These are phyloP conservation scores for Hemicentrotus pulcherrimus DNA, from an alignment of 35 echinoderm and acorn worm species.

Conservation along the genomic window DNA sequence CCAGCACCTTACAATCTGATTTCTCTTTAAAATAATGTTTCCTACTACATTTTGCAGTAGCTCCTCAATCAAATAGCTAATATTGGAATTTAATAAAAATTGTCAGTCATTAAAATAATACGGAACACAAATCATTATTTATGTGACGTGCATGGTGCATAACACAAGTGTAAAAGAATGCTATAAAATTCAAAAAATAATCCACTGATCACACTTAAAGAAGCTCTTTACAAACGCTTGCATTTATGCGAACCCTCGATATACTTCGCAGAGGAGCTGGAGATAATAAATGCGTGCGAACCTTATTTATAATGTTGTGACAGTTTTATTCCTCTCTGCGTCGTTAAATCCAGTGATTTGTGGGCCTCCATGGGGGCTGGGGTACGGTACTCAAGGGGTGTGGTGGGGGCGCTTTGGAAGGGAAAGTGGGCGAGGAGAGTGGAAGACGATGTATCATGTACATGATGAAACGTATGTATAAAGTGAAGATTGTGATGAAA, in stretches of 20 bases:
- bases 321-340: constrained; percentile 36
- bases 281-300: not conserved
- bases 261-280: not conserved
- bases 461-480: no score
- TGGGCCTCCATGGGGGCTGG: not conserved
- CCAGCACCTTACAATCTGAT: no score
- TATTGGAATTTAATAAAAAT: no score
- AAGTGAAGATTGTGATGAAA: no score
- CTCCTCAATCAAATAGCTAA: no score
- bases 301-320: constrained; percentile 52
- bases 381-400: not conserved
- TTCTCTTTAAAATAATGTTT: no score
- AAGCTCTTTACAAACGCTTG: not conserved
- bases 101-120: no score
- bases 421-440: not conserved
- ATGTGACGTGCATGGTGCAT: not conserved
- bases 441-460: not conserved
- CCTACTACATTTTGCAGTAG: no score
- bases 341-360: constrained; percentile 43
- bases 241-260: not conserved
- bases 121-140: no score
- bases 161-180: not conserved
- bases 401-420: no score
- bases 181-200: not conserved
- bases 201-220: not conserved